phyloP scores from a whole-genome alignment of 2,797 vertebrate genomes.

The Labeo calbasu region DNA sequence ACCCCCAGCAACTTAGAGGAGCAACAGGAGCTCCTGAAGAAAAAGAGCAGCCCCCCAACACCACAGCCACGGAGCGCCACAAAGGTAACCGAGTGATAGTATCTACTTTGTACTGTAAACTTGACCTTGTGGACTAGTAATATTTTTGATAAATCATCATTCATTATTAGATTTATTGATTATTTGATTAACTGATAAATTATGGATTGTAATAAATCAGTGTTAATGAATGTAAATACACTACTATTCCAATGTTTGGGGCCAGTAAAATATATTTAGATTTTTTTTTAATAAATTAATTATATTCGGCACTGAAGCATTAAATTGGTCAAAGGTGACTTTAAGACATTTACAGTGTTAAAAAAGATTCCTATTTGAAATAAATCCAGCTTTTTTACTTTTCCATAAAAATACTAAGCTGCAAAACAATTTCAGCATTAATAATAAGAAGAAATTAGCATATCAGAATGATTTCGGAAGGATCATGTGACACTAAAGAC shows the following conservation, averaged over 20 bases:
- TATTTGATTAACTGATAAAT: too few relatives aligned
- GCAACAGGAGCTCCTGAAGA: constrained; percentile 8
- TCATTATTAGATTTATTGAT: background rate
- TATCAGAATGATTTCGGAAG: background rate
- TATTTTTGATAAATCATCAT: background rate
- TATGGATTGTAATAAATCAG: too few relatives aligned
- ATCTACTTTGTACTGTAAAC: background rate
- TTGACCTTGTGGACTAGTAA: background rate
- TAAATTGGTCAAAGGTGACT: background rate
- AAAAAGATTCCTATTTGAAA: too few relatives aligned
- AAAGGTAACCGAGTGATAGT: constrained; percentile 62
- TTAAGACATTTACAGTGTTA: background rate
- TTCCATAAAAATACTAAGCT: background rate
- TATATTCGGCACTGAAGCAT: background rate
- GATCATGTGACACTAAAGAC: too few relatives aligned
- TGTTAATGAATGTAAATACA: too few relatives aligned
- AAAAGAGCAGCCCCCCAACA: background rate
- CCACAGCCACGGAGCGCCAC: constrained; percentile 4
- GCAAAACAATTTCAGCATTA: background rate
- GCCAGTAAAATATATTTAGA: too few relatives aligned
- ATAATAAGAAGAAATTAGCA: background rate
- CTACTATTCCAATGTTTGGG: too few relatives aligned
- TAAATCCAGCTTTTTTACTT: background rate
- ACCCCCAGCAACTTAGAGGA: constrained; percentile 14
- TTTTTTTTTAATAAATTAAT: too few relatives aligned